Conservation (phyloP, 1,140 invertebrate genomes). For the Rhagoletis pomonella region DNA sequence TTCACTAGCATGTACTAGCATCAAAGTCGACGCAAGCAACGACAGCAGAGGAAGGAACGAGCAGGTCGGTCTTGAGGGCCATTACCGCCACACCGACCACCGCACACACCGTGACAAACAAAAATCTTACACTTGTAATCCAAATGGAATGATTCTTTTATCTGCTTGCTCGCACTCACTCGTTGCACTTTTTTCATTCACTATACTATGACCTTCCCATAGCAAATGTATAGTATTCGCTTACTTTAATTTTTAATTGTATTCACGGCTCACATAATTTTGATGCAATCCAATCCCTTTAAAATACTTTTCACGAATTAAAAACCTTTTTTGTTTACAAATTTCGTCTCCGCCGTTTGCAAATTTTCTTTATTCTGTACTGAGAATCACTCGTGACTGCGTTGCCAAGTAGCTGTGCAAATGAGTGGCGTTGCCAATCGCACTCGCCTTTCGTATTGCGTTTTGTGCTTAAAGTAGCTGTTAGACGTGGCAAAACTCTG, state of each 20-base stretch:
- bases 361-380: slow-evolving; percentile 50
- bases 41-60: not conserved
- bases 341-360: slow-evolving; percentile 21
- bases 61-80: slow-evolving; percentile 37
- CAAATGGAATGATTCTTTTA: slow-evolving; percentile 42
- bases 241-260: slow-evolving; percentile 12
- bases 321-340: slow-evolving; percentile 14
- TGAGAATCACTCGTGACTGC: slow-evolving; percentile 32
- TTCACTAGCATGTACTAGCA: slow-evolving; percentile 8
- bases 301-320: slow-evolving; percentile 44
- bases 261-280: slow-evolving; percentile 41
- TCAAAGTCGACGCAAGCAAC: not conserved
- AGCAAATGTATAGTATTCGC: not conserved
- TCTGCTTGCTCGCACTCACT: slow-evolving; percentile 25
- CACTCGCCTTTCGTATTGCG: not conserved
- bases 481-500: too few species aligned
- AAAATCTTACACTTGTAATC: slow-evolving; percentile 33
- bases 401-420: not conserved
- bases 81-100: slow-evolving; percentile 47
- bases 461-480: not conserved
- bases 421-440: slow-evolving; percentile 1
- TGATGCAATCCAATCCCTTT: not conserved
- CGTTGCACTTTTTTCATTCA: not conserved
- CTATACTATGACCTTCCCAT: not conserved
- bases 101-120: slow-evolving; percentile 30